Conservation (phyloP, 2,113 vertebrate species). For the Pygoscelis adeliae region DNA sequence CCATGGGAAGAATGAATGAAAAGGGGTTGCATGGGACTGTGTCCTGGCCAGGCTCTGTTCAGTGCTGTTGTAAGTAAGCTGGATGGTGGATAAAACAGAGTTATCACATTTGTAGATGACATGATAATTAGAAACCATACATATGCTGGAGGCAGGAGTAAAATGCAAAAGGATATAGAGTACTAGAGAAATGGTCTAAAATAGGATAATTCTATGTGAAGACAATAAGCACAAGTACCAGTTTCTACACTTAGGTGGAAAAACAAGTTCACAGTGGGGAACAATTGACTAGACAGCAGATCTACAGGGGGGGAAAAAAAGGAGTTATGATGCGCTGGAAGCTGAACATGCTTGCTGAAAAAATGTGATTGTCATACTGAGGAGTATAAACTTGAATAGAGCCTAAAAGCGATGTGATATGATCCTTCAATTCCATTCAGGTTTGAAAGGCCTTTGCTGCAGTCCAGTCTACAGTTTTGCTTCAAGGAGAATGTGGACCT, state of each 20-base stretch:
- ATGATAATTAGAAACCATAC: neutral
- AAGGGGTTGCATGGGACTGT: neutral
- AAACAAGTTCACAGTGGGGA: neutral
- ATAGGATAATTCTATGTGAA: neutral
- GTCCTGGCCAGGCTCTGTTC: neutral
- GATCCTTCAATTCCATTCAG: neutral
- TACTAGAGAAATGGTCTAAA: neutral
- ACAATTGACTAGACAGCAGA: neutral
- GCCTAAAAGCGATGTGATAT: neutral
- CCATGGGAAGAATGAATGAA: neutral
- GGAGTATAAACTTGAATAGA: neutral
- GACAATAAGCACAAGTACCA: neutral
- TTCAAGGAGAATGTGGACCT: neutral
- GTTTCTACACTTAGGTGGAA: neutral
- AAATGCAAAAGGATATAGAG: neutral
- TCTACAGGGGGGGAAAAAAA: accelerated
- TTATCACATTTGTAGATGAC: neutral
- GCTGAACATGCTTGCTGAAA: neutral
- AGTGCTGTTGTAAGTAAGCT: neutral
- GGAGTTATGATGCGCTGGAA: accelerated
- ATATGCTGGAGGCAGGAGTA: neutral
- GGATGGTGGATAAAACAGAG: neutral
- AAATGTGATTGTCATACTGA: neutral
- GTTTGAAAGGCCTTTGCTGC: neutral
- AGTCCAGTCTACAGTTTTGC: neutral